Evolutionary conservation across 2,888 invertebrate species (phyloP).

Genomic region (Limnephilus marmoratus): DNA sequence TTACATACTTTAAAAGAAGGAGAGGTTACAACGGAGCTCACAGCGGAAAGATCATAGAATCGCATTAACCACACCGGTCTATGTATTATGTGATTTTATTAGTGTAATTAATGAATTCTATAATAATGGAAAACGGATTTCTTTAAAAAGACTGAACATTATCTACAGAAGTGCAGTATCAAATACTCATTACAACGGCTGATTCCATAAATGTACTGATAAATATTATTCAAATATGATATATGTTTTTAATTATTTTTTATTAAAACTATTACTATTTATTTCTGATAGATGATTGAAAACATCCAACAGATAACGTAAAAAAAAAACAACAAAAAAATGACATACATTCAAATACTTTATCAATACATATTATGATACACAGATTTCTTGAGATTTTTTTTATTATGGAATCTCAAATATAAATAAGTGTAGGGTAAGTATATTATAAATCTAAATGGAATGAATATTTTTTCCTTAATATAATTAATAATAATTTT

Average conservation of each 20-base stretch:
- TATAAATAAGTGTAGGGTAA: conserved; percentile 44
- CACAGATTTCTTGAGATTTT: conserved; percentile 6
- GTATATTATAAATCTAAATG: conserved; percentile 58
- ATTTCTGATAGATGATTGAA: background rate
- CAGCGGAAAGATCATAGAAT: background rate
- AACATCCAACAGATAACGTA: background rate
- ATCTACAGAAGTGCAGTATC: conserved; percentile 25
- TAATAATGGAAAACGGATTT: background rate
- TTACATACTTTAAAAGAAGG: background rate
- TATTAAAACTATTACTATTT: background rate
- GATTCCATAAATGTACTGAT: conserved; percentile 12
- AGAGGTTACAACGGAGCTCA: background rate
- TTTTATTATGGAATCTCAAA: conserved; percentile 45
- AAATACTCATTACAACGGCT: conserved; percentile 19
- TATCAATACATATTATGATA: conserved; percentile 36
- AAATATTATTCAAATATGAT: background rate
- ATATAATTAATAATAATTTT: conserved; percentile 56
- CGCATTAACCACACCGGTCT: background rate
- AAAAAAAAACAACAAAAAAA: background rate
- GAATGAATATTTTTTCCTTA: conserved; percentile 63
- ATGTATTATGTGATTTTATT: background rate
- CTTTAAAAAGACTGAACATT: background rate
- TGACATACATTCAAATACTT: conserved; percentile 18
- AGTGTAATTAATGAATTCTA: background rate
- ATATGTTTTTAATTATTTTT: conserved; percentile 13